These are phyloP conservation scores for Drosophila aff. DNA, from an alignment of 1,140 invertebrate genomes.

Conservation along the genomic window DNA sequence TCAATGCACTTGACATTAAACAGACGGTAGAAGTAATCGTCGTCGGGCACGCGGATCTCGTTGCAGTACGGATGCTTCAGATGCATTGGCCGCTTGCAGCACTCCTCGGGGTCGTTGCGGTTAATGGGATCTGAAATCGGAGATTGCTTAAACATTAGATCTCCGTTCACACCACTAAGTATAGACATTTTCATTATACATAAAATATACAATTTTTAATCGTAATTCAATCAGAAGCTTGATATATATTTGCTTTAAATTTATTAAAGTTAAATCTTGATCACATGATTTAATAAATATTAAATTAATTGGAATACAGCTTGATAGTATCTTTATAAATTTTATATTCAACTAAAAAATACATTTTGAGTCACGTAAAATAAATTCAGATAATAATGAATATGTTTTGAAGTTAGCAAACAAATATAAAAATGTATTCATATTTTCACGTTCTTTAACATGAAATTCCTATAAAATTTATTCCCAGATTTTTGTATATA, in stretches of 20 bases:
- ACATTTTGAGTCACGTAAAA: background rate
- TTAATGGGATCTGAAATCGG: slow-evolving; percentile 89
- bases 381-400: background rate
- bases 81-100: slow-evolving; percentile 91
- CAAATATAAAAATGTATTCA: background rate
- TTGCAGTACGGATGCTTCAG: slow-evolving; percentile 96
- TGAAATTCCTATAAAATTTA: background rate
- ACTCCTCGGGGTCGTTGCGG: slow-evolving; percentile 95
- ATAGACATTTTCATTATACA: background rate
- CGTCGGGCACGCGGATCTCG: slow-evolving; percentile 94
- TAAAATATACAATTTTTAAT: background rate
- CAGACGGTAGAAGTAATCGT: slow-evolving; percentile 96
- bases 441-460: background rate
- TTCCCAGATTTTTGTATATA: too few species aligned
- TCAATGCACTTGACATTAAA: slow-evolving; percentile 94
- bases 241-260: too few species aligned
- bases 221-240: background rate
- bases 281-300: too few species aligned
- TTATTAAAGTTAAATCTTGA: too few species aligned
- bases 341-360: background rate
- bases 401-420: background rate
- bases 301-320: background rate
- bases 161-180: background rate
- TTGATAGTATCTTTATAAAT: background rate
- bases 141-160: slow-evolving; percentile 1